Evolutionary conservation across 1,140 invertebrate genomes (phyloP).

Genomic region (Habropoda laboriosa): DNA sequence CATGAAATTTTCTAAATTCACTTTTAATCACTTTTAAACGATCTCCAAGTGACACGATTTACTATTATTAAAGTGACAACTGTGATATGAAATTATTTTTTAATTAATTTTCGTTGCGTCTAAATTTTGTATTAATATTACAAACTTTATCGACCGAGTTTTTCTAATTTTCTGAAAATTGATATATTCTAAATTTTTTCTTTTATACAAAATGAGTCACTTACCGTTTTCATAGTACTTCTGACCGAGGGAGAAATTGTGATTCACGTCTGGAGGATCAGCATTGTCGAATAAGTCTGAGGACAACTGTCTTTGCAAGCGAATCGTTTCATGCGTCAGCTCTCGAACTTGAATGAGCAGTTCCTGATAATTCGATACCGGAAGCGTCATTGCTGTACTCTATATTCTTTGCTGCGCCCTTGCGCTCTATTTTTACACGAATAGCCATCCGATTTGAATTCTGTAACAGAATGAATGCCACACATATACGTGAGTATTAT

Average conservation of each 20-base stretch:
- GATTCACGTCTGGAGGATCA: constrained; percentile 73
- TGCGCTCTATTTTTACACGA: constrained; percentile 40
- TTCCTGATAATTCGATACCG: constrained; percentile 82
- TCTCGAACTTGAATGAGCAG: constrained; percentile 81
- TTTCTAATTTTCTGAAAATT: no score
- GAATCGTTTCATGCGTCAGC: constrained; percentile 82
- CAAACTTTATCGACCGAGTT: no score
- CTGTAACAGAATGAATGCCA: constrained; percentile 27
- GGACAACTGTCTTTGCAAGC: constrained; percentile 76
- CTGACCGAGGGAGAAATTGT: constrained; percentile 71
- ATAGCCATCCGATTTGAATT: constrained; percentile 65
- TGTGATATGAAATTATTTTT: neutral
- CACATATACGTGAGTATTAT: neutral
- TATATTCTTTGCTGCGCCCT: constrained; percentile 48
- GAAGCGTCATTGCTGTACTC: constrained; percentile 80
- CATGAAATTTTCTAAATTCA: no score
- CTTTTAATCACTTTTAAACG: no score
- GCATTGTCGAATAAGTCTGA: constrained; percentile 74
- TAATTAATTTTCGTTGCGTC: neutral
- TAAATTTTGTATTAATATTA: neutral
- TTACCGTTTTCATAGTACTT: constrained; percentile 75
- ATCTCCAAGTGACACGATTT: no score
- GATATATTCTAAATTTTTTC: no score
- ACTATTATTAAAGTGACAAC: no score
- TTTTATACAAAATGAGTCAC: no score